Evolutionary conservation across 2,797 vertebrate species (phyloP), one percentile per base, ranked within the genome.

Genomic region (Prunella strophiata): DNA sequence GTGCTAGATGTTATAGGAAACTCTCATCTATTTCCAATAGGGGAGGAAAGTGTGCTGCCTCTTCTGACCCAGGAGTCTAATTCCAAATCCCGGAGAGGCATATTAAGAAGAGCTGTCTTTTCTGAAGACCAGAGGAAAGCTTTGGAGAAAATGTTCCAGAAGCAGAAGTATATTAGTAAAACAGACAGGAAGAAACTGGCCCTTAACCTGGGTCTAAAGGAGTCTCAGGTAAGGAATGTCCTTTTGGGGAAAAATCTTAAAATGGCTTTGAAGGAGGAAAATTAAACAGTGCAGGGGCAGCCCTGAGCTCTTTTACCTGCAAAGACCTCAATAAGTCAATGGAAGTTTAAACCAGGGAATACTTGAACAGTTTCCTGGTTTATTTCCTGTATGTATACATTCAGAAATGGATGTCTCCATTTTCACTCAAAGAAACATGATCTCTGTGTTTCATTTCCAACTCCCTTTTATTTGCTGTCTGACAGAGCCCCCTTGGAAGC

Each of bases 111-210:
- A 97, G 99, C 99, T 10, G 99, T 99, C 43, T 99, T 99, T 98
- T 99, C 99, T 0, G 99, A 99, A 91, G 99, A 99, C 65, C 99
- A 99, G 98, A 98, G 99, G 88, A 99, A 98, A 95, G 98, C 99
- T 95, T 98, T 99, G 97, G 99, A 99, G 98, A 99, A 98, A 98
- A 99, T 98, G 91, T 99, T 99, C 96, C 98, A 99, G 93, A 99
- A 98, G 95, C 99, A 99, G 98, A 99, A 99, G 94, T 99, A 99
- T 94, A 99, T 99, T 98, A 99, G 99, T 97, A 99, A 99, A 97
- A 99, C 98, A 58, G 99, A 99, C 96, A 97, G 99, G 81, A 99
- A 99, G 98, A 99, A 99, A 96, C 98, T 99, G 87, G 99, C 99
- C 63, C 96, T 98, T 81, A 98, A 97, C 88, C 98, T 99, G 91